Percentiles rank a stretch among this genome's conserved stretches.
Evolutionary conservation across 2,888 invertebrate genomes (phyloP).

Genomic region (Argynnis bischoffii): DNA sequence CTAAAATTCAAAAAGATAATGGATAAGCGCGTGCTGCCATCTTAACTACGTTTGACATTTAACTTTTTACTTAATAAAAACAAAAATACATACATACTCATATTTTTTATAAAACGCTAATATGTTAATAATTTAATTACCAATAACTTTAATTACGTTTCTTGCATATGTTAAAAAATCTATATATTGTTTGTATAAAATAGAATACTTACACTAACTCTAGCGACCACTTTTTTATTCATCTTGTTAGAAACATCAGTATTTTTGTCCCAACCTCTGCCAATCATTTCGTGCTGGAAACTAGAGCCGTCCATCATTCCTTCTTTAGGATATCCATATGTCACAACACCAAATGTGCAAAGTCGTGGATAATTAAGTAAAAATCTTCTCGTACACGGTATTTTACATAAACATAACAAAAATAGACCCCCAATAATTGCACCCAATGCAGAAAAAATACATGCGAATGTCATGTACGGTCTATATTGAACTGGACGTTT

Average conservation of each 20-base stretch:
- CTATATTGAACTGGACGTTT: conserved; percentile 90
- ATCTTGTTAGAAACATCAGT: conserved; percentile 78
- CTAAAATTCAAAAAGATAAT: too few relatives aligned
- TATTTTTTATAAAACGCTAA: too few relatives aligned
- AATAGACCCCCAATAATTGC: conserved; percentile 76
- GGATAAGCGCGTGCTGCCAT: too few relatives aligned
- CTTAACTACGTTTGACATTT: too few relatives aligned
- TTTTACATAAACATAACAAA: conserved; percentile 49
- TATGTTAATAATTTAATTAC: too few relatives aligned
- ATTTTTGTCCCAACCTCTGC: conserved; percentile 88
- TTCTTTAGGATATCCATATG: conserved; percentile 85
- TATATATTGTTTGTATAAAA: neutral
- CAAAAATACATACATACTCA: too few relatives aligned
- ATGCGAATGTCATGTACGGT: conserved; percentile 84
- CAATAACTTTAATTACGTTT: too few relatives aligned
- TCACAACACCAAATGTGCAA: conserved; percentile 87
- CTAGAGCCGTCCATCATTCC: conserved; percentile 82
- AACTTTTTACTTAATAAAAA: too few relatives aligned
- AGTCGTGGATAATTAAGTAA: conserved; percentile 64
- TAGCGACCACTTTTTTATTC: conserved; percentile 83
- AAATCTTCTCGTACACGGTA: conserved; percentile 48
- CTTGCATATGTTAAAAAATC: too few relatives aligned
- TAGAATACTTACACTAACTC: conserved; percentile 27
- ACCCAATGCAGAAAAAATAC: conserved; percentile 70
- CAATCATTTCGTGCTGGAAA: conserved; percentile 88